phyloP scores from a whole-genome alignment of 2,797 vertebrate species.

The Eulemur mongoz region DNA sequence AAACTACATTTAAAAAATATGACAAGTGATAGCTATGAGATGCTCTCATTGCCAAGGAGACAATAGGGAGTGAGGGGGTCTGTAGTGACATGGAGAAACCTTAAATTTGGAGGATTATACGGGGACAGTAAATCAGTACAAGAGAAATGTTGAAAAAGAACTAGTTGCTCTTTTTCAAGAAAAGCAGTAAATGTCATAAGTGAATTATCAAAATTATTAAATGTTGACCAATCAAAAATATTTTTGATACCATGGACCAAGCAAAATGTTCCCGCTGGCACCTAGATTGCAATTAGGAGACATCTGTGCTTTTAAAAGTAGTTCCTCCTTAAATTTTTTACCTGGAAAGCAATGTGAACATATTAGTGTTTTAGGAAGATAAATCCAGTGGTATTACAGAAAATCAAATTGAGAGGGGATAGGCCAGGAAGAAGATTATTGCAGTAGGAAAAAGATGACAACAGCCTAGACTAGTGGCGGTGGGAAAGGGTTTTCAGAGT shows the following conservation, averaged over 20 bases:
- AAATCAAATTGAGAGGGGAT: not conserved
- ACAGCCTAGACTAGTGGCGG: not conserved
- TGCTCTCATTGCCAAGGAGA: not conserved
- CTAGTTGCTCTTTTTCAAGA: not conserved
- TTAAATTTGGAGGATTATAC: accelerated
- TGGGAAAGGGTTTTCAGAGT: not conserved
- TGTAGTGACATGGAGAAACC: accelerated
- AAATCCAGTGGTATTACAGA: not conserved
- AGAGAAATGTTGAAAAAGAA: not conserved
- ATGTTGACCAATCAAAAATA: not conserved
- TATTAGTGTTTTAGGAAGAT: not conserved
- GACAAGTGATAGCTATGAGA: not conserved
- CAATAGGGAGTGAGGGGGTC: not conserved
- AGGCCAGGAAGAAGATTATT: not conserved
- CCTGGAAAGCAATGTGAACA: not conserved
- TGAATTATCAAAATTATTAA: slow-evolving; percentile 11
- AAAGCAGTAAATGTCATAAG: not conserved
- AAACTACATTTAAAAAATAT: not conserved
- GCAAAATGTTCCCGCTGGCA: not conserved
- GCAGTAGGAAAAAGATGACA: not conserved
- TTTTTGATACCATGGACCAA: not conserved
- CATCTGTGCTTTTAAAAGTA: not conserved
- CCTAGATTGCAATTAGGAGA: not conserved
- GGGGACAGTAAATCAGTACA: not conserved
- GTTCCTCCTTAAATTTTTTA: not conserved